Base-by-base conservation (phyloP, 2,888 invertebrate genomes). In the Calameuta idolon region DNA sequence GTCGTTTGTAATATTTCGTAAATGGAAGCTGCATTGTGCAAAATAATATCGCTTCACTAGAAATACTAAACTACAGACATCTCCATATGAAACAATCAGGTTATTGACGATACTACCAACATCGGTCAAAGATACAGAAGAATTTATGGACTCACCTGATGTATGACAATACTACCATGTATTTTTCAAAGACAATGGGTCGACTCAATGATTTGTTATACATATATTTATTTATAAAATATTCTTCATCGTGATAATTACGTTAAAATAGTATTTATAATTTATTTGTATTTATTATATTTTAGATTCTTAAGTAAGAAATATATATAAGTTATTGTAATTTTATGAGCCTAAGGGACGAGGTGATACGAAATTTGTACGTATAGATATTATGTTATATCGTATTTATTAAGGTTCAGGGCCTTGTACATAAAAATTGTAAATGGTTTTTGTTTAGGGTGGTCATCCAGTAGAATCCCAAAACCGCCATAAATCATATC, bases 401-500 rank as follows among this genome's bases (percentile, higher is more conserved):
- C 55, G 55, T 55, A 55, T 55, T 55, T 55, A 55, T 55, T 23
- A 55, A 55, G 55, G 55, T 55, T 55, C 15, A 55, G 23, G 55
- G 55, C 55, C 9, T 23, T 55, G 55, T 55, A 55, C 55, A 55
- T 55, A 55, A 23, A 23, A 55, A 9, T 55, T 55, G 55, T 55
- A 55, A 23, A 55, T 23, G 55, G 55, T 55, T 55, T 55, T 55
- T 55, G 55, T 55, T 55, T 55, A 55, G 23, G 23, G 23, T 55
- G 55, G 9, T 55, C 23, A 55, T 55, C 23, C 23, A 55, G 55
- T 55, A 23, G 23, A 23, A 55, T 55, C 2, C 55, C 55, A 15
- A 55, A 55, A 55, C 55, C 55, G 55, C 55, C 55, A 55, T 55
- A 55, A 55, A 55, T 55, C 5, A 23, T 23, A 77, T 76, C 75